These are phyloP conservation scores for Acanthurus leucopareius DNA, from an alignment of 2,797 vertebrate genomes.

Conservation along the genomic window DNA sequence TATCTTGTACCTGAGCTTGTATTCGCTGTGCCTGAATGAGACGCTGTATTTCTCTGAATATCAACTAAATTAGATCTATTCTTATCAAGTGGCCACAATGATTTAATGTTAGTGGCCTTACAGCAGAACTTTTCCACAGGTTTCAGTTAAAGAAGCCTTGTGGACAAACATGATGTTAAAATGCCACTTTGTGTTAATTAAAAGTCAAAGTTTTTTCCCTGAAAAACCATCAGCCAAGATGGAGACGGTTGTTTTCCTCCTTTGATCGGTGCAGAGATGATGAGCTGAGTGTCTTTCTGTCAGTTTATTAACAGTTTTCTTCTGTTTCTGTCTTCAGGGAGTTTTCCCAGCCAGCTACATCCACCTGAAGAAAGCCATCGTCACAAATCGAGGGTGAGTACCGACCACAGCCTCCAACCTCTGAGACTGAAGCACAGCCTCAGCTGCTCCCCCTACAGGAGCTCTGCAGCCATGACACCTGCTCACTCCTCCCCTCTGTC, in stretches of 20 bases:
- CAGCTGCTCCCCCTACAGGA: not conserved
- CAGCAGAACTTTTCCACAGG: not conserved
- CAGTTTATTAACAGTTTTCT: not conserved
- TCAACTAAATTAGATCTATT: not conserved
- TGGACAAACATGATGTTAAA: not conserved
- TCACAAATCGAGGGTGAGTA: conserved; percentile 85
- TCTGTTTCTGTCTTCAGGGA: conserved; percentile 73
- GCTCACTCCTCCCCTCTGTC: too few relatives aligned
- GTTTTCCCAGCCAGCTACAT: conserved; percentile 85
- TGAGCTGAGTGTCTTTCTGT: not conserved
- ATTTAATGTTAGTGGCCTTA: too few relatives aligned
- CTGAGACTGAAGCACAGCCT: fast-evolving
- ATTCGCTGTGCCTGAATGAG: too few relatives aligned
- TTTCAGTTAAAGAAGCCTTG: too few relatives aligned
- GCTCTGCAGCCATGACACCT: too few relatives aligned
- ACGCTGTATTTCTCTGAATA: not conserved
- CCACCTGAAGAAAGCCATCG: conserved; percentile 85
- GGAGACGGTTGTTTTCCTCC: too few relatives aligned
- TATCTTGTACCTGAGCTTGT: too few relatives aligned
- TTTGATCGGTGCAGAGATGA: too few relatives aligned
- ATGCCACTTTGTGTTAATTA: not conserved
- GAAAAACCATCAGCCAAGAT: not conserved
- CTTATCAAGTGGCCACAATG: too few relatives aligned
- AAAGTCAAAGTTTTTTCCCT: not conserved
- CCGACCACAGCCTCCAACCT: not conserved